Base-by-base conservation (phyloP, 2,797 vertebrate species). In the Channallabes apus region DNA sequence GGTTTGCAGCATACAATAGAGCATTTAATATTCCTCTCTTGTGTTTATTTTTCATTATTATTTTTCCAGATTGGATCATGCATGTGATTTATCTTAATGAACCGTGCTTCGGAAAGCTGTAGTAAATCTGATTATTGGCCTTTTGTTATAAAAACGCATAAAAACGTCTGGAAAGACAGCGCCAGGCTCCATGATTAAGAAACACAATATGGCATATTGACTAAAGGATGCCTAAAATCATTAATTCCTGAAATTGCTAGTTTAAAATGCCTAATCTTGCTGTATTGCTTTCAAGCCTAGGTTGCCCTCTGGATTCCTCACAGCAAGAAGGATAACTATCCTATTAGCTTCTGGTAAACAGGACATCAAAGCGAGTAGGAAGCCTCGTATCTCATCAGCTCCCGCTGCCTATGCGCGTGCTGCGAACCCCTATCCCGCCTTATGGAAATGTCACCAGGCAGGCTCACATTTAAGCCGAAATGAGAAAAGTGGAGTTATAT, bases 301-400 rank as follows among this genome's bases (percentile, higher is more conserved):
- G 73, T 87, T 85, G 83, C 79, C 87, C 64, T 58, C 68, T 84
- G 71, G 83, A 80, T 84, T 78, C 59, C 62, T 84, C 86, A 54
- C 83, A 85, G 81, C 62, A 27, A 84, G 85, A 64, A 27, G 59
- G 80, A 80, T 83, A 84, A 85, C 72, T 67, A 84, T 88, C 87
- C 89, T 86, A 88, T 91, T 90, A 88, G 85, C 83, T 86, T 72
- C 81, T 88, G 84, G 82, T 88, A 80, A 90, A 88, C 87, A 88
- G 79, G 67, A 82, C 73, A 86, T 82, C 85, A 88, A 62, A 83
- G 85, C 86, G 82, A 87, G 58, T 32, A 41, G 83, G 73, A 69
- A 75, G 56, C 82, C 81, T 77, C 82, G 71, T 79, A 84, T 87
- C 82, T 86, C 83, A 87, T 87, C 86, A 77, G 81, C 64, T 86